Base-by-base conservation (phyloP, 2,888 invertebrate species). In the Toxonevra muliebris region DNA sequence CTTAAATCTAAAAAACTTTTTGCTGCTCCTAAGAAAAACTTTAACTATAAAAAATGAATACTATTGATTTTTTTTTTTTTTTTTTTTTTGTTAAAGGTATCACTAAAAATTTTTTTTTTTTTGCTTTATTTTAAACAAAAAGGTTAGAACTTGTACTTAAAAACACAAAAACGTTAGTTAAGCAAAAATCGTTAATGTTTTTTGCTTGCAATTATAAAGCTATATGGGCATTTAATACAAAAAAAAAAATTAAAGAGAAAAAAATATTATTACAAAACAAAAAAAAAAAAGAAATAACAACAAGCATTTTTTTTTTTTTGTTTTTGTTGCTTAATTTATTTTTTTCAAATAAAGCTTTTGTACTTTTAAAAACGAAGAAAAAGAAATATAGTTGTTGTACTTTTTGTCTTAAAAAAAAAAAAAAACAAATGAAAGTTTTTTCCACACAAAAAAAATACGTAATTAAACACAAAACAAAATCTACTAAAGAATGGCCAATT, bases 181-280 rank as follows among this genome's bases (percentile, higher is more conserved):
- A 30, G 30, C 7, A 30, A 30, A 30, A 30, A 30, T 30, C 30
- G 30, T 30, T 30, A 4, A 30, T 4, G 30, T 30, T 13, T 59
- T 53, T 19, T 57, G 52, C 59, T 65, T 66, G 61, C 20, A 30
- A 60, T 72, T 72, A 76, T 78, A 80, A 79, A 80, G 82, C 81
- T 82, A 81, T 85, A 85, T 85, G 85, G 85, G 85, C 85, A 84
- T 76, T 76, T 73, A 70, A 68, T 65, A 71, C 66, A 72, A 69
- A 68, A 71, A 70, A 50, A 76, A 76, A 73, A 75, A 72, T 65
- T 67, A 72, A 73, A 60, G 67, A 71, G 71, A 73, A 71, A 72
- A 67, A 62, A 58, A 5, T 40, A 41, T n/a, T 41, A 58, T 5
- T 30, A 30, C 20, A 40, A 60, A 17, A 11, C 30, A 57, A 42